These are phyloP conservation scores for Fulica atra DNA, from an alignment of 2,113 vertebrate species.

Conservation along the genomic window DNA sequence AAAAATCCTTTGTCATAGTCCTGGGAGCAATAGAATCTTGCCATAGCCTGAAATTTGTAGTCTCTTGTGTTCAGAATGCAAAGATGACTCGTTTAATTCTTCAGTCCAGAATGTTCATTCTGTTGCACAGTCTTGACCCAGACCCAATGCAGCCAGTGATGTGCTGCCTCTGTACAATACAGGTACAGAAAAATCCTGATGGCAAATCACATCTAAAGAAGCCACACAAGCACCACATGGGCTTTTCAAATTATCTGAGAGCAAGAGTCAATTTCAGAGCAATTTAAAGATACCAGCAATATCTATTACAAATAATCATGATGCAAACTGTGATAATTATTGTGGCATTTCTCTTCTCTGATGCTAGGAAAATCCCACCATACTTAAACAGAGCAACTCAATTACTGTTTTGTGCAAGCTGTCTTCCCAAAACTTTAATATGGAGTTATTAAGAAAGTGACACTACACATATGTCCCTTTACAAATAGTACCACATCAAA, in stretches of 20 bases:
- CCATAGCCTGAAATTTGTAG: not conserved
- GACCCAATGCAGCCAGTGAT: not conserved
- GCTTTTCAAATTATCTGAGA: not conserved
- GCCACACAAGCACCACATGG: not conserved
- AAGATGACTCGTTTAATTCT: not conserved
- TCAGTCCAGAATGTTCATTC: not conserved
- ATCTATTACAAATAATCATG: not conserved
- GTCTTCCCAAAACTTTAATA: not conserved
- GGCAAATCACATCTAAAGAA: not conserved
- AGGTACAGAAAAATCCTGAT: not conserved
- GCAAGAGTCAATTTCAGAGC: slow-evolving; percentile 12
- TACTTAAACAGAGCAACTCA: not conserved
- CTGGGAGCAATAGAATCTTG: not conserved
- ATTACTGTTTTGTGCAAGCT: not conserved
- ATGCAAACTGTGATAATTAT: slow-evolving; percentile 8
- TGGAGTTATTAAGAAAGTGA: not conserved
- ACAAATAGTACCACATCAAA: not conserved
- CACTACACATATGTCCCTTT: not conserved
- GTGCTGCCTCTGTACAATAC: not conserved
- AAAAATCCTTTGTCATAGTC: not conserved
- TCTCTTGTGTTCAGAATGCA: not conserved
- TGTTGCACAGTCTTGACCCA: not conserved
- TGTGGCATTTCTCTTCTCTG: not conserved
- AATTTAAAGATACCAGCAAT: not conserved
- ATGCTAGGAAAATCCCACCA: not conserved